A percentile compares a stretch with the other conserved stretches of the same genome.
phyloP scores from a whole-genome alignment of 2,888 invertebrate species.

The Lottia gigantea region DNA sequence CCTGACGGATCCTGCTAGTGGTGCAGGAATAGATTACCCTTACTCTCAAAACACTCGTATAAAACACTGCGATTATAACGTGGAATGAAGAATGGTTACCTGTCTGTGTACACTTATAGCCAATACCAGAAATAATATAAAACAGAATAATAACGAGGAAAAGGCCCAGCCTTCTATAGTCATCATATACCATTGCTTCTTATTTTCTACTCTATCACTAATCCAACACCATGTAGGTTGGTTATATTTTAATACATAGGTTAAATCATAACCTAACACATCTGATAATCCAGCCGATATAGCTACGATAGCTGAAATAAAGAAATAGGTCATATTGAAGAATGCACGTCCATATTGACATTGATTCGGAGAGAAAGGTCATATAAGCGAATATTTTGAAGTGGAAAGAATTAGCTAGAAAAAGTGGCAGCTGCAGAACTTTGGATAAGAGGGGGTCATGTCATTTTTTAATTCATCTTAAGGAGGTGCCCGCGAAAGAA shows the following conservation, averaged over 20 bases:
- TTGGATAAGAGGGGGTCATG: too few species aligned
- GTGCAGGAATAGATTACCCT: too few species aligned
- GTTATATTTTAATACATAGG: constrained; percentile 25
- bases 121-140: constrained; percentile 26
- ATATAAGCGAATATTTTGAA: too few species aligned
- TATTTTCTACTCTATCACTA: constrained; percentile 30
- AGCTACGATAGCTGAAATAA: constrained; percentile 30
- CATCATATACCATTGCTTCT: constrained; percentile 30
- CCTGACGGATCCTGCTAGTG: too few species aligned
- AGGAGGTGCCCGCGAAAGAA: too few species aligned
- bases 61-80: too few species aligned
- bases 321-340: background rate
- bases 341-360: background rate
- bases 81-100: background rate
- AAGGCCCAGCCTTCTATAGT: constrained; percentile 37
- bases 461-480: too few species aligned
- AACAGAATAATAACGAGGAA: constrained; percentile 24
- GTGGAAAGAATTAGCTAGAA: too few species aligned
- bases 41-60: too few species aligned
- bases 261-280: constrained; percentile 37
- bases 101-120: constrained; percentile 21
- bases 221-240: constrained; percentile 41
- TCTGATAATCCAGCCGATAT: constrained; percentile 30
- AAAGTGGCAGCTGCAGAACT: too few species aligned
- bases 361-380: too few species aligned